Evolutionary conservation across 2,888 invertebrate species (phyloP), one percentile per base, ranked within the genome.

Genomic region (Silvanus unidentatus): DNA sequence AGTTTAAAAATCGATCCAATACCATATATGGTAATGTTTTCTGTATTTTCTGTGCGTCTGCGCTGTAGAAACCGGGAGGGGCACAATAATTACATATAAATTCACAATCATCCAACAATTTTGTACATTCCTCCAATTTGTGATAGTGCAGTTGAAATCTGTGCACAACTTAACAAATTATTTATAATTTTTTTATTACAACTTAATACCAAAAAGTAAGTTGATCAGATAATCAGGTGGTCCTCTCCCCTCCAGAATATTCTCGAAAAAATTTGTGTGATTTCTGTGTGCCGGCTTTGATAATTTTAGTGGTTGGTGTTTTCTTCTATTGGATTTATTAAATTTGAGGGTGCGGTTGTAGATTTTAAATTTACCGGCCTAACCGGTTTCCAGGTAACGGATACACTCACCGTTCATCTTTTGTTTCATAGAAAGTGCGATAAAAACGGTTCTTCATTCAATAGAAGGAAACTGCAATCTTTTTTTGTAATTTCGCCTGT

Each of bases 21-120:
- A 77, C 85, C 85, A 80, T 85, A 85, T 85, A 85, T 82, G 85
- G 86, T 82, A 79, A 84, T 82, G 80, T 79, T 76, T 69, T 74
- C 73, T 53, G 62, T 50, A 43, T 45, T 8, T 32, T 10, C 16
- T 12, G 9, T 5, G 16, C 16, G 22, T 16, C 27, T 42, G 41
- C 46, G 47, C 48, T 36, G 42, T 45, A 47, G 49, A 45, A 9
- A 5, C 47, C 59, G 65, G 74, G 76, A 76, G 76, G 77, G 74
- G 75, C 75, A 73, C 54, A 49, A n/a, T 55, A 59, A 59, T 76
- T 77, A 77, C 78, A 75, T 75, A 76, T 60, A 64, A 69, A 74
- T 69, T 52, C 32, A 12, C 32, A 32, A 32, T 22, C 22, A 22
- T 22, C 22, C 50, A 47, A 50, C 49, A 57, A 55, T 60, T 59